A percentile compares a stretch with the other conserved stretches of the same genome.
phyloP scores from a whole-genome alignment of 1,140 invertebrate genomes.

The Tenebrio molitor region DNA sequence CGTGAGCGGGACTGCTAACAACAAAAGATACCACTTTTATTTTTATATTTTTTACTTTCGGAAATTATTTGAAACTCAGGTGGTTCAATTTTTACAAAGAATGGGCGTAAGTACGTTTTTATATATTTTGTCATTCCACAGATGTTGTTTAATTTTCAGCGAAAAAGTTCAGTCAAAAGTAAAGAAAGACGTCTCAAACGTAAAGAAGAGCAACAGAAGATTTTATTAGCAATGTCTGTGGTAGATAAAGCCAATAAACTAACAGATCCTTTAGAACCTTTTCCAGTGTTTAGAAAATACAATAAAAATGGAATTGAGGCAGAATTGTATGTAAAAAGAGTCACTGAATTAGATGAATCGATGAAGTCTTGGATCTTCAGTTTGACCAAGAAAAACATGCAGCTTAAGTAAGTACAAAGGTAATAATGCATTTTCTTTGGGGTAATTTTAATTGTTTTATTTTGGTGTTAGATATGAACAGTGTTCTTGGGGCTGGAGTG shows the following conservation, averaged over 20 bases:
- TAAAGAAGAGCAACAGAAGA: constrained; percentile 66
- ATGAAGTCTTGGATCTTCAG: constrained; percentile 70
- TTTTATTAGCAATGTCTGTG: constrained; percentile 62
- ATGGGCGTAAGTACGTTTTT: constrained; percentile 25
- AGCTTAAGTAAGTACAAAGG: constrained; percentile 67
- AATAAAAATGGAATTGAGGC: constrained; percentile 65
- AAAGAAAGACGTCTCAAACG: constrained; percentile 66
- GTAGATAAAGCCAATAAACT: constrained; percentile 66
- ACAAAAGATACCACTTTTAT: no score
- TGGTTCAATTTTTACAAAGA: background rate
- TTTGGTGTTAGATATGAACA: constrained; percentile 73
- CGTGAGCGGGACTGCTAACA: no score
- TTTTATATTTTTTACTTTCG: no score
- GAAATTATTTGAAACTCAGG: no score
- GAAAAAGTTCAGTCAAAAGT: constrained; percentile 60
- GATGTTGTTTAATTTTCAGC: constrained; percentile 9
- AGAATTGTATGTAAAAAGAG: constrained; percentile 60
- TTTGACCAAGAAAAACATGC: constrained; percentile 75
- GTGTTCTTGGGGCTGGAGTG: constrained; percentile 83
- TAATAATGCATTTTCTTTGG: background rate
- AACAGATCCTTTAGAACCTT: constrained; percentile 65
- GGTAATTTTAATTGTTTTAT: constrained; percentile 32
- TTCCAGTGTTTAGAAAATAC: constrained; percentile 65
- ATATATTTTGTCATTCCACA: background rate
- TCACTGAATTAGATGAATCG: constrained; percentile 56